Base-by-base conservation (phyloP, 2,113 vertebrate species). In the Ceyx margarethae region DNA sequence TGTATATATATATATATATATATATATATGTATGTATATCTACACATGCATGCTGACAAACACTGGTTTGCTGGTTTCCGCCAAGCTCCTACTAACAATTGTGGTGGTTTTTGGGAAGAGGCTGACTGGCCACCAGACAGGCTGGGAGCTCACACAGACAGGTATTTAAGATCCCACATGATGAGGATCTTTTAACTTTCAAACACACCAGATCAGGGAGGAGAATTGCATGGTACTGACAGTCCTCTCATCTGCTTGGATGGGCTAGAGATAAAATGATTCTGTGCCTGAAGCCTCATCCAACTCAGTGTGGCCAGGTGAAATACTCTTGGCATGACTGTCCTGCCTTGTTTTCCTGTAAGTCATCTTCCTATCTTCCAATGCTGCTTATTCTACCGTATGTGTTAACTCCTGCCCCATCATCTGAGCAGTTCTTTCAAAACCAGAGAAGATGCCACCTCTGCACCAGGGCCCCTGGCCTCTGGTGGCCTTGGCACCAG, bases 151-250 rank as follows among this genome's bases (percentile, higher is more conserved):
- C 76, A 14, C 16, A 14, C 2, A 3, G 10, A 15, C 4, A 14
- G 11, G 48, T 40, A 25, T 5, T 8, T 17, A 28, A 66, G 25
- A 31, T 29, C 42, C 23, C 12, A 20, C 58, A 3, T 11, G 23
- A 23, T 48, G 4, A 23, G 54, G 17, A 45, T 28, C 45, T 77
- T 37, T 9, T 16, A 60, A 19, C n/a, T 50, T 61, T 66, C 56
- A 40, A n/a, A 26, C 14, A 29, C 29, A 13, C 4, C 13, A 6
- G 7, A 19, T 31, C 1, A 4, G n/a, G 46, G 11, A 13, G 9
- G 54, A 13, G 23, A 10, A 7, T 28, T 1, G 0, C 22, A 11
- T 0, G 7, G 31, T 3, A 6, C 29, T 15, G 65, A 22, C 19
- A 77, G 23, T 53, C 37, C 56, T 29, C 40, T 43, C 25, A 25